Conservation (phyloP, 2,797 vertebrate species). For the Anabacerthia variegaticeps region DNA sequence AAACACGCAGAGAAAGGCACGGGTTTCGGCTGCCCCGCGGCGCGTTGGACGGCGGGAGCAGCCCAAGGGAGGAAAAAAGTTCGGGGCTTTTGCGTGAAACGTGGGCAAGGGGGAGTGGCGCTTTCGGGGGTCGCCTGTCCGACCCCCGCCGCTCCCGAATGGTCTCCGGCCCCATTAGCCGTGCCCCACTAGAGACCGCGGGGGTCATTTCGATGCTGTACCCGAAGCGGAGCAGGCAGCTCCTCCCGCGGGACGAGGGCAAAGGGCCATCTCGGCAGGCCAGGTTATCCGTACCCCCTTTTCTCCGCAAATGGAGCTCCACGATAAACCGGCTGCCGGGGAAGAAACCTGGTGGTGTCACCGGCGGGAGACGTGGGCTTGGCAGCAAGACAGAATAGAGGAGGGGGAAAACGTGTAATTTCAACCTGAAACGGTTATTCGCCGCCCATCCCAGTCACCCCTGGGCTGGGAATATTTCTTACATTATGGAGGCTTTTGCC, state of each 20-base stretch:
- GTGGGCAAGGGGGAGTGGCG: background rate
- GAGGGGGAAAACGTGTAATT: background rate
- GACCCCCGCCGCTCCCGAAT: fast-evolving
- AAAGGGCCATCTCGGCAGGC: background rate
- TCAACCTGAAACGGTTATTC: background rate
- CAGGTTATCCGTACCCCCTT: background rate
- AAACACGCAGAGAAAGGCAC: background rate
- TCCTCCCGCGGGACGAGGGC: background rate
- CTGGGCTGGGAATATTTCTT: background rate
- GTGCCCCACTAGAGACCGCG: background rate
- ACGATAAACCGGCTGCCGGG: background rate
- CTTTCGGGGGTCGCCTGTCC: background rate
- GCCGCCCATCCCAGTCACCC: background rate
- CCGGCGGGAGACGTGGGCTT: background rate
- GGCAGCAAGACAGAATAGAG: background rate
- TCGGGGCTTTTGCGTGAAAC: background rate
- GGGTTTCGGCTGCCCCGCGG: background rate
- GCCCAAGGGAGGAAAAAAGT: background rate
- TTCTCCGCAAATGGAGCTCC: background rate
- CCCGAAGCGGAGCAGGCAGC: background rate
- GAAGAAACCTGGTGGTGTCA: background rate
- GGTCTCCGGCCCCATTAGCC: background rate
- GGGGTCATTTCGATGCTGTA: background rate
- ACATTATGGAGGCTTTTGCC: background rate
- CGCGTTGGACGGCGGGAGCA: background rate